Conservation (phyloP, 2,113 vertebrate genomes). For the Mus pahari region DNA sequence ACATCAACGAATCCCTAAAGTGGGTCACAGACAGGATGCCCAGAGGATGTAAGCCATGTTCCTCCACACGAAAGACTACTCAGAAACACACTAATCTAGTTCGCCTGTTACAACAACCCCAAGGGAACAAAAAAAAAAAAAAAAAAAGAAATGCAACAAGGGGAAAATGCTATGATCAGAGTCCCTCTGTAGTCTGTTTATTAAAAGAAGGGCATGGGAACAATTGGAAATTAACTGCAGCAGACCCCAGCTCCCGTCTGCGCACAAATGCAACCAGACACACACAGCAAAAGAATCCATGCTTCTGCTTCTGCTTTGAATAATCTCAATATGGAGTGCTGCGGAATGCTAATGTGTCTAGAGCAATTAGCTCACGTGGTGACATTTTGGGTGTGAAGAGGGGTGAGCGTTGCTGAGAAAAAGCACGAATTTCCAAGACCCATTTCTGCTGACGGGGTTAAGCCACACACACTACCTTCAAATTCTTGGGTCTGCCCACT, state of each 20-base stretch:
- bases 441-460: not conserved
- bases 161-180: not conserved
- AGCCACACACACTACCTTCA: not conserved
- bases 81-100: not conserved
- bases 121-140: conserved; percentile 22
- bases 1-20: conserved; percentile 20
- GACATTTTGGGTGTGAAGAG: not conserved
- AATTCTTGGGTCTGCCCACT: not conserved
- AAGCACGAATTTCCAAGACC: not conserved
- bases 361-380: not conserved
- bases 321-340: not conserved
- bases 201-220: conserved; percentile 45
- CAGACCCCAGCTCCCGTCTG: not conserved
- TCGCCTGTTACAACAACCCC: not conserved
- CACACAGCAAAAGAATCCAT: not conserved
- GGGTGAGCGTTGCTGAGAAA: not conserved
- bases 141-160: conserved; percentile 4
- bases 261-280: not conserved
- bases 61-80: conserved; percentile 27
- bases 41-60: not conserved
- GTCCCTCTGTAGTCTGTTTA: not conserved
- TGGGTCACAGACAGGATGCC: conserved; percentile 45
- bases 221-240: conserved; percentile 24
- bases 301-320: conserved; percentile 49
- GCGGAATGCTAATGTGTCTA: not conserved